Evolutionary conservation across 2,888 invertebrate genomes (phyloP), one percentile per base, ranked within the genome.

Genomic region (Dexiosoma caninum): DNA sequence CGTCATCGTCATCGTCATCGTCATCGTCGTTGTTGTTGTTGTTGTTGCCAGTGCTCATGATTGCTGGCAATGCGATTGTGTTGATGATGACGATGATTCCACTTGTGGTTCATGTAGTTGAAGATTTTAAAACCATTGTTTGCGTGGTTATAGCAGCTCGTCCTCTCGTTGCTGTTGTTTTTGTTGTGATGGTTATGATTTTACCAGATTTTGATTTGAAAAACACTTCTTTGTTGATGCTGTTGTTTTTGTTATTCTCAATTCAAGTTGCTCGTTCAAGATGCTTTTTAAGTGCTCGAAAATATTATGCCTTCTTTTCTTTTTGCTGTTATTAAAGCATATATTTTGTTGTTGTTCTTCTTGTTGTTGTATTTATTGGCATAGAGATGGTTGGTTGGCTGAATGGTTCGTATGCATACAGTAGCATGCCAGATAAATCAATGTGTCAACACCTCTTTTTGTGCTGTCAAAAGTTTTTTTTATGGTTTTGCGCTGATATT

Each of bases 361-460:
- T 74, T 75, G 32, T 57, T 66, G 51, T 53, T 66, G 44, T 10
- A 59, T n/a, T n/a, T n/a, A n/a, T n/a, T n/a, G n/a, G n/a, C n/a
- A n/a, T n/a, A n/a, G n/a, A n/a, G n/a, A n/a, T n/a, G n/a, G 75
- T 64, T 72, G 42, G 23, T 37, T 40, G 57, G 57, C 19, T 57
- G 55, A 37, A n/a, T 70, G 64, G 46, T 79, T 82, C 60, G 78
- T 78, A 78, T 79, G 79, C 82, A 82, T 80, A 82, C 82, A 77
- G 83, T 83, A 83, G 83, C 88, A 87, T 88, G 87, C 86, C 87
- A 89, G 89, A 89, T 89, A 89, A 89, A 89, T 89, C 89, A 89
- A 89, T 86, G 89, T 89, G 89, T 89, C 89, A 89, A 89, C 89
- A 89, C 89, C 89, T 89, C 88, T 89, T 89, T 89, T 88, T 88